Evolutionary conservation across 1,140 invertebrate genomes (phyloP), one percentile per base, ranked within the genome.

Genomic region (Bursaphelenchus mucronatus): DNA sequence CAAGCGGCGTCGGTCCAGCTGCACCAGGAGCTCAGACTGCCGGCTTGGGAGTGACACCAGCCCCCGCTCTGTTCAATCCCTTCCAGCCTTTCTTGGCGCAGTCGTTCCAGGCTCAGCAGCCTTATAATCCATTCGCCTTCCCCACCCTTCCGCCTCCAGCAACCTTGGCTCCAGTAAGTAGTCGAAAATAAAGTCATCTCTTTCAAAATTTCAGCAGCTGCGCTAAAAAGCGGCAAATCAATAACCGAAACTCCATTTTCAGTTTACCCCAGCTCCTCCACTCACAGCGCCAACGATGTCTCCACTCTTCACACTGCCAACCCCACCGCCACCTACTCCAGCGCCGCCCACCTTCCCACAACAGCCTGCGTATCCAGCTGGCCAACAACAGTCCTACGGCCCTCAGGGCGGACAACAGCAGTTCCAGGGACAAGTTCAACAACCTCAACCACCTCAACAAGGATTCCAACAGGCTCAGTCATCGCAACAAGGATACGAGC

Each of bases 21-120:
- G 5, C 68, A 71, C 71, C 56, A 52, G 40, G 51, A 66, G 44
- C 15, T n/a, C 30, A 30, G 7, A 21, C 43, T 15, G 45, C 50
- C 19, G 45, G 21, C 9, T 30, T 30, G 30, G 30, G 30, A 30
- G 30, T 30, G 5, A 30, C 30, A 3, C 30, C 30, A 30, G 50
- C 19, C 7, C 52, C 68, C 13, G 47, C 54, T 15, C 66, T 73
- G 52, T 67, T 52, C 19, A 75, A 75, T 44, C 73, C 76, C 7
- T 75, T 75, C 61, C 75, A 75, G 44, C 76, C 73, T 19, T 75
- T 75, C 51, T 51, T 74, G 15, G 65, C 63, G 39, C 72, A 75
- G 17, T 13, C 61, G 15, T 55, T 67, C 40, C 67, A 69, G 54
- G 47, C 44, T 43, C 47, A 54, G 11, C 67, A 66, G 45, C 51